Conservation (phyloP, 2,113 vertebrate species). For the Cynopterus brachyotis region DNA sequence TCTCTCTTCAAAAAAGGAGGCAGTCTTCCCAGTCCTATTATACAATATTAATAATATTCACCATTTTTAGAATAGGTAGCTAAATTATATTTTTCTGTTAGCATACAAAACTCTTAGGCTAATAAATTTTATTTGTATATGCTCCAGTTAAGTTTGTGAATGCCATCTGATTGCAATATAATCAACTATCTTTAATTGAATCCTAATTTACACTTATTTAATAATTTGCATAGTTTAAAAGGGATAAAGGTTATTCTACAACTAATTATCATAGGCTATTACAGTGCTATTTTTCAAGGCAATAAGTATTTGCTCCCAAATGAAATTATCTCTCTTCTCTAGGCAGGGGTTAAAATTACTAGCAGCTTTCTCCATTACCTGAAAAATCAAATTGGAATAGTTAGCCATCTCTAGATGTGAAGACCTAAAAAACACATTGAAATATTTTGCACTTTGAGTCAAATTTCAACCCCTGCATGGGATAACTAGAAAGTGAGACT, state of each 20-base stretch:
- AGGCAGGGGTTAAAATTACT: slow-evolving; percentile 77
- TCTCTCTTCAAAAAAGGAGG: slow-evolving; percentile 85
- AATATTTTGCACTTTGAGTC: slow-evolving; percentile 57
- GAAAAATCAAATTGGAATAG: slow-evolving; percentile 58
- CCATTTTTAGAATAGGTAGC: slow-evolving; percentile 85
- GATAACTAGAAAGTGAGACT: slow-evolving; percentile 80
- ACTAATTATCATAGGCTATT: slow-evolving; percentile 86
- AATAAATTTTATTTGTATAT: slow-evolving; percentile 85
- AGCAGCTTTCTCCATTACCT: slow-evolving; percentile 78
- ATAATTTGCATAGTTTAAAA: slow-evolving; percentile 88
- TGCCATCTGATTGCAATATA: slow-evolving; percentile 83
- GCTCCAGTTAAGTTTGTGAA: slow-evolving; percentile 85
- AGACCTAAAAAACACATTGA: slow-evolving; percentile 55
- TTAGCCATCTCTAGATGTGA: slow-evolving; percentile 62
- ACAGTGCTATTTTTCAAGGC: slow-evolving; percentile 87
- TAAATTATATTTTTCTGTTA: slow-evolving; percentile 85
- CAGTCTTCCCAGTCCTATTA: slow-evolving; percentile 84
- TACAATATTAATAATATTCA: slow-evolving; percentile 85
- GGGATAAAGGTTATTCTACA: slow-evolving; percentile 86
- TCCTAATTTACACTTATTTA: slow-evolving; percentile 87
- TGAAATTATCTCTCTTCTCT: slow-evolving; percentile 76
- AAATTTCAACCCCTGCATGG: slow-evolving; percentile 74
- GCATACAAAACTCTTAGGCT: slow-evolving; percentile 83
- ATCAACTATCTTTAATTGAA: slow-evolving; percentile 83
- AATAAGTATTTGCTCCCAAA: slow-evolving; percentile 84